Evolutionary conservation across 2,888 invertebrate species (phyloP).

Genomic region (Drosophila robusta): DNA sequence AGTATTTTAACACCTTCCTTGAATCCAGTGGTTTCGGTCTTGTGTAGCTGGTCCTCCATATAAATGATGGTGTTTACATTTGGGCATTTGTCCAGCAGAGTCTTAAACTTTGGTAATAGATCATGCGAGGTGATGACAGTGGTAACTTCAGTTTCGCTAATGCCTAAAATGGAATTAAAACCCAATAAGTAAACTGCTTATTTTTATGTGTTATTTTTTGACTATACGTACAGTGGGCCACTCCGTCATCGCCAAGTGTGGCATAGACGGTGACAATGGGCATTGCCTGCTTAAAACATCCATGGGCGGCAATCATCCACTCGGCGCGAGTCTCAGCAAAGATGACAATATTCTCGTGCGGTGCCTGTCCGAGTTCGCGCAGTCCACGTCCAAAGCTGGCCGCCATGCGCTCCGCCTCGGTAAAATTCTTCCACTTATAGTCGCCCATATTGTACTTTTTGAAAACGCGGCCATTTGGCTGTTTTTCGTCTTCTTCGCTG

Average conservation of each 20-base stretch:
- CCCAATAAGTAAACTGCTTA: not conserved
- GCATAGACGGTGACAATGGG: constrained; percentile 99
- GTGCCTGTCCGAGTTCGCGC: constrained; percentile 90
- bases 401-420: constrained; percentile 90
- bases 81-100: constrained; percentile 90
- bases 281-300: constrained; percentile 97
- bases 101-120: constrained; percentile 95
- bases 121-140: constrained; percentile 97
- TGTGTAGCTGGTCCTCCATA: constrained; percentile 94
- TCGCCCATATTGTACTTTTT: constrained; percentile 98
- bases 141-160: constrained; percentile 94
- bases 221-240: constrained; percentile 91
- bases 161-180: not conserved
- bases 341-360: constrained; percentile 92
- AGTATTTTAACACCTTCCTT: constrained; percentile 90
- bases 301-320: constrained; percentile 98
- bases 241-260: constrained; percentile 98
- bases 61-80: constrained; percentile 92
- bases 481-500: constrained; percentile 96
- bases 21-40: constrained; percentile 89
- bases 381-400: constrained; percentile 93
- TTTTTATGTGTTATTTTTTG: not conserved
- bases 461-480: constrained; percentile 97
- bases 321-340: constrained; percentile 99
- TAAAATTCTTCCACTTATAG: constrained; percentile 95